A percentile compares a stretch with the other conserved stretches of the same genome.
These are phyloP conservation scores for Formicarius rufipectus DNA, from an alignment of 2,113 vertebrate genomes.

Conservation along the genomic window DNA sequence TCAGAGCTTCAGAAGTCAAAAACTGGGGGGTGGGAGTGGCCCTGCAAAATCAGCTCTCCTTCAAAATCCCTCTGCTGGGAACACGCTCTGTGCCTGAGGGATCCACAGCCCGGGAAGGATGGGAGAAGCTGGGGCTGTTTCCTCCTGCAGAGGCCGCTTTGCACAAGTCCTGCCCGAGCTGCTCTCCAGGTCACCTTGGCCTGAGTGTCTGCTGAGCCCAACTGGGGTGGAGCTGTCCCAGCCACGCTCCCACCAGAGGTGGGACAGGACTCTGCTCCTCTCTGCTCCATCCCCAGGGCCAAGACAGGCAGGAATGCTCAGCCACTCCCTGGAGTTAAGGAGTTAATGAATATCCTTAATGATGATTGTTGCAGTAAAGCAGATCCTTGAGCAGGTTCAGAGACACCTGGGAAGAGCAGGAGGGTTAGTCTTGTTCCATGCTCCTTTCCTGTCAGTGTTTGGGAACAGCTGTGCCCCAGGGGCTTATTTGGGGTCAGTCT, in stretches of 20 bases:
- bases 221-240: not conserved
- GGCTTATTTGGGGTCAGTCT: not conserved
- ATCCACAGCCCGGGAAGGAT: not conserved
- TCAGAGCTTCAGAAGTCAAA: not conserved
- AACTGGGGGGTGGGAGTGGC: not conserved
- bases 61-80: not conserved
- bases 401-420: not conserved
- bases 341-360: not conserved
- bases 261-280: not conserved
- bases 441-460: not conserved
- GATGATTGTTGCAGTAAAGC: not conserved
- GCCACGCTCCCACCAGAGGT: not conserved
- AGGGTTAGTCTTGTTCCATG: not conserved
- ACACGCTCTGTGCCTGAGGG: accelerated
- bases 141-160: not conserved
- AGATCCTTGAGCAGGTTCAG: not conserved
- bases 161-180: not conserved
- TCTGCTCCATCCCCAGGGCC: not conserved
- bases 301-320: not conserved
- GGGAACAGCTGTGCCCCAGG: not conserved
- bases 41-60: not conserved
- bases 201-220: not conserved
- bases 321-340: not conserved
- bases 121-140: not conserved
- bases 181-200: not conserved